phyloP scores from a whole-genome alignment of 2,113 vertebrate genomes.

The Acrocephalus arundinaceus region DNA sequence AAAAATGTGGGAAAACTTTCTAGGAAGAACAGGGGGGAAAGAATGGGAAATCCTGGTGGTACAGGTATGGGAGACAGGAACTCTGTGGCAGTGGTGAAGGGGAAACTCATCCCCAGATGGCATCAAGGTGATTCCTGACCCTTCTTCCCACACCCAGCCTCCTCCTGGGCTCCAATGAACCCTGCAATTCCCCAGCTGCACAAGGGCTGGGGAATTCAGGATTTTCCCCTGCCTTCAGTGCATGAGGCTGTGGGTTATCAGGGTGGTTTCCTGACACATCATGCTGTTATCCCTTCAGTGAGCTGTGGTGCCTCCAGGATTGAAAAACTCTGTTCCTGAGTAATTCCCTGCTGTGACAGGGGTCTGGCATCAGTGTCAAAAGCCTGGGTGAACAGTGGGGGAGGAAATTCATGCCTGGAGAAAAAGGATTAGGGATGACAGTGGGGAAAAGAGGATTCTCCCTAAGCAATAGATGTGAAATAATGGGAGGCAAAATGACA shows the following conservation, averaged over 20 bases:
- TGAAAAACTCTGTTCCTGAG: background rate
- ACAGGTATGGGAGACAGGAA: background rate
- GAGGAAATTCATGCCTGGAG: background rate
- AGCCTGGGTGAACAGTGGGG: background rate
- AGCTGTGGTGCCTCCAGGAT: background rate
- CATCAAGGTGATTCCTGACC: background rate
- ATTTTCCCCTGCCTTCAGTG: background rate
- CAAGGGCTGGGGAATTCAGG: background rate
- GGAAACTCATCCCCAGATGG: background rate
- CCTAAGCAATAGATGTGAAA: background rate
- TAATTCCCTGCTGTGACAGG: background rate
- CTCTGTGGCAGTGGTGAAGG: background rate
- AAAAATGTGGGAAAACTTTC: background rate
- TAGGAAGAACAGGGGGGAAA: background rate
- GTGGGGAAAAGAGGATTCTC: background rate
- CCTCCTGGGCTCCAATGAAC: background rate
- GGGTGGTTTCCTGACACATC: background rate
- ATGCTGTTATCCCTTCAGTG: background rate
- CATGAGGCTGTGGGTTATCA: fast-evolving
- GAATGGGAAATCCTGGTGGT: background rate
- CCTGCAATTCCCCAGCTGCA: background rate
- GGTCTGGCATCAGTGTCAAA: background rate
- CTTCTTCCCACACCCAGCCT: background rate
- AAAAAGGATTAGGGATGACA: background rate
- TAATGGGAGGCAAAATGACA: background rate